Conservation (phyloP, 2,797 vertebrate species). For the Oophaga sylvatica region DNA sequence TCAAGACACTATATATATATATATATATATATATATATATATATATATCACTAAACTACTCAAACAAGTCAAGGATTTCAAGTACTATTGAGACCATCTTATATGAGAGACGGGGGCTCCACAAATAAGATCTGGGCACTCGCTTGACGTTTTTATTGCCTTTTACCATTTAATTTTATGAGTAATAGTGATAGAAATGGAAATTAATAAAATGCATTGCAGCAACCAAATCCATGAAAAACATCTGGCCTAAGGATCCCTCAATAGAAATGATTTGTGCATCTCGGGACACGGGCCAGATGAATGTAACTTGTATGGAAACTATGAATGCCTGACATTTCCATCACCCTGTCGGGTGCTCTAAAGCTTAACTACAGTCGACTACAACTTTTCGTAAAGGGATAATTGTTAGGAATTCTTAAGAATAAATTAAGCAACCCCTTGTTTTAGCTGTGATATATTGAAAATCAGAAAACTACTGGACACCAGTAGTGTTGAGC, state of each 20-base stretch:
- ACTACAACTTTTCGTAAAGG: not conserved
- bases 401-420: too few species aligned
- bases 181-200: slow-evolving; percentile 2
- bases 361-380: not conserved
- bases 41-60: not conserved
- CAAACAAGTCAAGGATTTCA: not conserved
- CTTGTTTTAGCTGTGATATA: too few species aligned
- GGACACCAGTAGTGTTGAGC: too few species aligned
- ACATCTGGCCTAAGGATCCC: not conserved
- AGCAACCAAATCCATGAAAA: slow-evolving; percentile 28
- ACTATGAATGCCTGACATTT: not conserved
- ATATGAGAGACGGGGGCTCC: not conserved
- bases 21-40: not conserved
- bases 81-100: not conserved
- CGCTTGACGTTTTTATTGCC: not conserved
- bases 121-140: not conserved
- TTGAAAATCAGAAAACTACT: too few species aligned
- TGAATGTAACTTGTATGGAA: not conserved
- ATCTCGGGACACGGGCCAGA: not conserved
- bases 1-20: not conserved
- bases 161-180: slow-evolving; percentile 14
- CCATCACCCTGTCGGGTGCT: not conserved
- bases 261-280: not conserved
- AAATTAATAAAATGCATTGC: slow-evolving; percentile 19
- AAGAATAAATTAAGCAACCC: not conserved